A percentile compares a stretch with the other conserved stretches of the same genome.
Conservation (phyloP, 2,113 vertebrate species). For the Todiramphus chloris region DNA sequence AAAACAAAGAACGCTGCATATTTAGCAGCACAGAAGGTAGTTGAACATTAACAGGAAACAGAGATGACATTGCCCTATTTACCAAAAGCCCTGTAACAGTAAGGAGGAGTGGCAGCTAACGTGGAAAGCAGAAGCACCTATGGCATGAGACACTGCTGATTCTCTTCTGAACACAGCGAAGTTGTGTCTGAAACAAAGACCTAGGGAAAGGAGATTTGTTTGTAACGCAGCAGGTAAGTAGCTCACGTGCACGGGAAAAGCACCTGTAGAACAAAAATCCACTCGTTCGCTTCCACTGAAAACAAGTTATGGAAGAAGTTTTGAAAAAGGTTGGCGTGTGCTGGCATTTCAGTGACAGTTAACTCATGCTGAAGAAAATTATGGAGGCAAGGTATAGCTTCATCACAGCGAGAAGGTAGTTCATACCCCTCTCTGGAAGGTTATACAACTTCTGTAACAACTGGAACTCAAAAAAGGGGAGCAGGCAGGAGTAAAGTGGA, state of each 20-base stretch:
- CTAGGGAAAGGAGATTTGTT: background rate
- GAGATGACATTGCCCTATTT: background rate
- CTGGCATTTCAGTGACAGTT: background rate
- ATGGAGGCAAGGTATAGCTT: accelerated
- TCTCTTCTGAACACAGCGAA: background rate
- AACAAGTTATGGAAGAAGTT: background rate
- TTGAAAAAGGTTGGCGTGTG: background rate
- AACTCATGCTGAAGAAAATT: background rate
- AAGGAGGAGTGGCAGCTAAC: background rate
- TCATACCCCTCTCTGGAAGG: background rate
- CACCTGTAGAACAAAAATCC: background rate
- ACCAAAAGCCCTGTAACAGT: background rate
- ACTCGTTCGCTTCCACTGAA: background rate
- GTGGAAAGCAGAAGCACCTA: background rate
- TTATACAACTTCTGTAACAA: background rate
- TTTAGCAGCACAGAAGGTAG: background rate
- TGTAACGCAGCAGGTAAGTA: background rate
- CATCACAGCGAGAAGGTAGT: background rate
- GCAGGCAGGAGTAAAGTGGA: background rate
- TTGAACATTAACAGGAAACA: background rate
- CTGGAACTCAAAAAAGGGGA: background rate
- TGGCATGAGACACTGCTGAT: background rate
- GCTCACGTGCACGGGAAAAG: background rate
- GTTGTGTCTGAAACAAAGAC: background rate
- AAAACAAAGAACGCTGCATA: background rate